Evolutionary conservation across 2,888 invertebrate species (phyloP), one percentile per base, ranked within the genome.

Genomic region (Melieria omissa): DNA sequence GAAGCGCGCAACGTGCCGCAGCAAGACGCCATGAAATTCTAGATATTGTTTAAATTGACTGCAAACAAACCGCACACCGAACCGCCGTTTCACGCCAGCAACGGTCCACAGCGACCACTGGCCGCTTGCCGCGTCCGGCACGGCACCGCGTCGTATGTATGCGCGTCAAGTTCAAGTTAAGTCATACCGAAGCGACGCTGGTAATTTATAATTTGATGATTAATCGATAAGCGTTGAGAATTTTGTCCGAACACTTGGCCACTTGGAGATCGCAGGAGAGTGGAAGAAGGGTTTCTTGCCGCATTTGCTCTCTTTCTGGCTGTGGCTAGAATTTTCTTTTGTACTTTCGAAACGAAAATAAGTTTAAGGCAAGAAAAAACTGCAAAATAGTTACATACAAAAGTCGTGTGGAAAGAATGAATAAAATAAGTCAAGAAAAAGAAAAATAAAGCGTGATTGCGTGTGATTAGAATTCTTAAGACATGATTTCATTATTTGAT

Each of bases 151-250:
- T 29, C 29, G 29, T 29, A 29, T 29, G 29, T 29, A 29, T 29
- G 29, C 29, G 29, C 29, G 29, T 29, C 29, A 29, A 29, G 29
- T 29, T 29, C 29, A 29, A 29, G 29, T 29, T 29, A 29, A 29
- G 29, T 29, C 29, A 29, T 29, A 29, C 29, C 29, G 29, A 29
- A 29, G 29, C 29, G 29, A 29, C 47, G 49, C 54, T 71, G 16
- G 49, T 52, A 68, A 60, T 60, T 72, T 58, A 67, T 68, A 63
- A 72, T 67, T 72, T 72, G 68, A 57, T 72, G 72, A 72, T 72
- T 72, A 72, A 72, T 68, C 67, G 68, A 58, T 64, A 52, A 16
- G 67, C 49, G 58, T 52, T 58, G 57, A 49, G 65, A 55, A 63
- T 47, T 63, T 46, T 9, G 47, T 46, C 47, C 29, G 29, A 29